Evolutionary conservation across 1,140 invertebrate genomes (phyloP).

Genomic region (Drosophila fuyamai): DNA sequence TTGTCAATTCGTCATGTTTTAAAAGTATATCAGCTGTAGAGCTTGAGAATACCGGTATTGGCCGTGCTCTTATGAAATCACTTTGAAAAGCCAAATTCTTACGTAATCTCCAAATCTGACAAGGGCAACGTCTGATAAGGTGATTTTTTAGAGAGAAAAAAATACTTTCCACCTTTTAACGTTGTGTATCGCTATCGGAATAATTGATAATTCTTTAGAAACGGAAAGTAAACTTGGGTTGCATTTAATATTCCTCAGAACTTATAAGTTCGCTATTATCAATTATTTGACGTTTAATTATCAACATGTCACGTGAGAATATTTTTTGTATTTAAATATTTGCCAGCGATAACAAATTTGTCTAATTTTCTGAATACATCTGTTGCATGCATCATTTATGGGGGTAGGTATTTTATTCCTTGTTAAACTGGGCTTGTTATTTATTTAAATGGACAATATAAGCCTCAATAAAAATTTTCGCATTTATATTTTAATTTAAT

Average conservation of each 20-base stretch:
- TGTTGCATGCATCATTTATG: not conserved
- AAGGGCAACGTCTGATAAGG: slow-evolving; percentile 36
- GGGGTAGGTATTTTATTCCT: not conserved
- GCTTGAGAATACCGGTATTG: not conserved
- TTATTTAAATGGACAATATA: not conserved
- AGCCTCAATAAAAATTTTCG: no score
- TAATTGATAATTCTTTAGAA: slow-evolving; percentile 7
- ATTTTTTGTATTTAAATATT: slow-evolving; percentile 13
- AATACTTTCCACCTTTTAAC: no score
- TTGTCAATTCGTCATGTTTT: slow-evolving; percentile 56
- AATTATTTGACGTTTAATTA: slow-evolving; percentile 6
- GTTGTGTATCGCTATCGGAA: not conserved
- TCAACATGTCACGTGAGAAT: slow-evolving; percentile 25
- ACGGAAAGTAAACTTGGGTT: not conserved
- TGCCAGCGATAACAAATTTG: slow-evolving; percentile 10
- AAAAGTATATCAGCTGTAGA: slow-evolving; percentile 59
- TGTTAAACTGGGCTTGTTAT: not conserved
- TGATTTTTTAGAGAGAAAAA: slow-evolving; percentile 1
- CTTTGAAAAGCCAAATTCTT: slow-evolving; percentile 5
- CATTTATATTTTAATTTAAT: no score
- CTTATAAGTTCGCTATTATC: slow-evolving; percentile 14
- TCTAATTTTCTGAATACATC: not conserved
- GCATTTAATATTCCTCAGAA: slow-evolving; percentile 10
- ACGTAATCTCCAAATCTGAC: slow-evolving; percentile 15
- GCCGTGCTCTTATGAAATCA: slow-evolving; percentile 26